Conservation (phyloP, 2,888 invertebrate species). For the Latrodectus hesperus region DNA sequence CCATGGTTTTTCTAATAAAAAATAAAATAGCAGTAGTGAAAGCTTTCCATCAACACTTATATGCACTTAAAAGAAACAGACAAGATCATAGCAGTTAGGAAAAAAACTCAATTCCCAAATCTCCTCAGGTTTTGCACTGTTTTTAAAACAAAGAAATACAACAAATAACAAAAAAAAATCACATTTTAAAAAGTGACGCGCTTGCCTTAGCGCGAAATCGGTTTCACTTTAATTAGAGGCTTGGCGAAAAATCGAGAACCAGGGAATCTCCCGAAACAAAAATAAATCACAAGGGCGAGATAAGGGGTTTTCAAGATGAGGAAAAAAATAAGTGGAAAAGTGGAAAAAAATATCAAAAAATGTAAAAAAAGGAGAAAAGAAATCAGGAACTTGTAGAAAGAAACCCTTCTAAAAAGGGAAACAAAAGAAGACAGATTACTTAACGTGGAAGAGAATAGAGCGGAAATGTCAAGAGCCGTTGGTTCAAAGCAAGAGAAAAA, state of each 20-base stretch:
- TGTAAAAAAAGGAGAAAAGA: conserved; percentile 4
- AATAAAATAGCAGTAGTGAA: not conserved
- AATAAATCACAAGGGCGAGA: not conserved
- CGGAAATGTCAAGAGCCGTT: conserved; percentile 57
- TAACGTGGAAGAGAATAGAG: conserved; percentile 40
- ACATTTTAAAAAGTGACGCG: conserved; percentile 51
- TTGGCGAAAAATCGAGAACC: conserved; percentile 23
- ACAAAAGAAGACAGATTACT: conserved; percentile 65
- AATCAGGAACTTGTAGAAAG: conserved; percentile 21
- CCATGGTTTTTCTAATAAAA: conserved; percentile 6
- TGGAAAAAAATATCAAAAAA: not conserved
- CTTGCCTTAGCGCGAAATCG: conserved; percentile 55
- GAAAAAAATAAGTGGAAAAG: not conserved
- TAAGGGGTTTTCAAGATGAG: conserved; percentile 1
- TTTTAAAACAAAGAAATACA: conserved; percentile 3
- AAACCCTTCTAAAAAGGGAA: conserved; percentile 24
- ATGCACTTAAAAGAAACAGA: conserved; percentile 19
- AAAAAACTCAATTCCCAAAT: conserved; percentile 5
- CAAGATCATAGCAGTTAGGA: not conserved
- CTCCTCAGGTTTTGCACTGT: not conserved
- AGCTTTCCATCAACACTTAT: conserved; percentile 24
- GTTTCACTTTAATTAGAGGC: conserved; percentile 54
- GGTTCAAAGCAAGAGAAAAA: conserved; percentile 14
- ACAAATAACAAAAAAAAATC: not conserved
- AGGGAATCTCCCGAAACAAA: not conserved